A percentile compares a stretch with the other conserved stretches of the same genome.
These are phyloP conservation scores for Platysteira castanea DNA, from an alignment of 2,113 vertebrate genomes.

Conservation along the genomic window DNA sequence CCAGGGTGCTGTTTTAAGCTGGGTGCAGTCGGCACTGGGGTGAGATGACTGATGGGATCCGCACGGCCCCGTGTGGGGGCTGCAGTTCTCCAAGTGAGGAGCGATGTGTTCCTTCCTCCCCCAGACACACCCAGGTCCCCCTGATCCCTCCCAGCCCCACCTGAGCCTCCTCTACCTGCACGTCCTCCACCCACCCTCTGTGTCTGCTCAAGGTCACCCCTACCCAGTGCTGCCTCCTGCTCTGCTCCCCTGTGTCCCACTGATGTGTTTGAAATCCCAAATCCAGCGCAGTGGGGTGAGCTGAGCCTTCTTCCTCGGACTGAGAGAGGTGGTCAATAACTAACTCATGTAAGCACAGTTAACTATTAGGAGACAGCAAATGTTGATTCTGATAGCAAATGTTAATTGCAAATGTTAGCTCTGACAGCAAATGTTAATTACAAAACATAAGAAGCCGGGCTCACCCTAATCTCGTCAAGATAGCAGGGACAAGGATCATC, in stretches of 20 bases:
- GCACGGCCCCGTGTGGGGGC: rapidly evolving
- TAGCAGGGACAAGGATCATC: no score
- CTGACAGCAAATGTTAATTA: no score
- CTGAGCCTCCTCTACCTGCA: not conserved
- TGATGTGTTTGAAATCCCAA: not conserved
- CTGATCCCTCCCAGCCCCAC: not conserved
- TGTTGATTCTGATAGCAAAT: no score
- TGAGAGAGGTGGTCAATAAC: no score
- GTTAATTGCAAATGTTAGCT: no score
- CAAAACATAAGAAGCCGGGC: no score
- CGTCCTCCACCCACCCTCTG: not conserved
- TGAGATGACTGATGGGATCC: not conserved
- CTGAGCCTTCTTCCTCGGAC: not conserved
- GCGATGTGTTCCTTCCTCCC: rapidly evolving
- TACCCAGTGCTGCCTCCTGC: not conserved
- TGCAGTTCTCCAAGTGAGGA: not conserved
- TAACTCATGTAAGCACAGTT: no score
- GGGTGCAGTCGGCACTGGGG: not conserved
- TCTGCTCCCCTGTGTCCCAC: not conserved
- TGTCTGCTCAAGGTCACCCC: not conserved
- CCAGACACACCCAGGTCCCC: rapidly evolving
- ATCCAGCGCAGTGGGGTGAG: not conserved
- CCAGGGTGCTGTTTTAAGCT: not conserved
- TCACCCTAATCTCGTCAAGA: no score
- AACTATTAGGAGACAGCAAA: no score